Evolutionary conservation across 2,113 vertebrate genomes (phyloP).

Genomic region (Procavia capensis): DNA sequence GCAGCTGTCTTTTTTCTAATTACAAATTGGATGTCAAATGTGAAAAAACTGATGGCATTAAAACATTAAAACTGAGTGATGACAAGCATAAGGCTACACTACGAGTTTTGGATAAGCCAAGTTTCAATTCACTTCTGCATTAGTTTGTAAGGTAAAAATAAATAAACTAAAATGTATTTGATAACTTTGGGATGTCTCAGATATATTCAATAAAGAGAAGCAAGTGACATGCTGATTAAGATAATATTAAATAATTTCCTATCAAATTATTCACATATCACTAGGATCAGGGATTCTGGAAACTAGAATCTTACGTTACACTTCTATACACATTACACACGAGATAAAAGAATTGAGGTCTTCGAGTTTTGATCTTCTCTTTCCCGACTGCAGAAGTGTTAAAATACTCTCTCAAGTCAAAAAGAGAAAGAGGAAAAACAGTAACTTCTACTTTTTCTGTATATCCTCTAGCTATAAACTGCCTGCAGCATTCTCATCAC

Average conservation of each 20-base stretch:
- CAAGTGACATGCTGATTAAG: neutral
- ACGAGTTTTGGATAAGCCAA: neutral
- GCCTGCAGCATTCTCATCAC: neutral
- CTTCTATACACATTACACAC: neutral
- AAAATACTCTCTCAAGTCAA: neutral
- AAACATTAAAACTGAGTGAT: slow-evolving; percentile 65
- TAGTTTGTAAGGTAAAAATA: slow-evolving; percentile 31
- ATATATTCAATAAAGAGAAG: slow-evolving; percentile 4
- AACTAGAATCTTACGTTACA: neutral
- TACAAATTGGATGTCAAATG: slow-evolving; percentile 56
- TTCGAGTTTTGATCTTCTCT: neutral
- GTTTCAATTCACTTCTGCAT: slow-evolving; percentile 29
- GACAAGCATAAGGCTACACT: slow-evolving; percentile 19
- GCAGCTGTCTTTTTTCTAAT: slow-evolving; percentile 3
- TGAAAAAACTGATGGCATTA: slow-evolving; percentile 50
- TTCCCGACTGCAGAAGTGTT: slow-evolving; percentile 8
- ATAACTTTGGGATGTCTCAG: neutral
- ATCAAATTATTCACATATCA: slow-evolving; percentile 8
- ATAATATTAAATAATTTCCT: slow-evolving; percentile 16
- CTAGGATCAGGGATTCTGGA: neutral
- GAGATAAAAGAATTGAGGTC: slow-evolving; percentile 4
- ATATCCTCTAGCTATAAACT: neutral
- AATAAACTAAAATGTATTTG: neutral
- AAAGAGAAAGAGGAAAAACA: neutral
- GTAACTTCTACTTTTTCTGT: neutral